Base-by-base conservation (phyloP, 2,888 invertebrate species). In the Drosophila antonietae region DNA sequence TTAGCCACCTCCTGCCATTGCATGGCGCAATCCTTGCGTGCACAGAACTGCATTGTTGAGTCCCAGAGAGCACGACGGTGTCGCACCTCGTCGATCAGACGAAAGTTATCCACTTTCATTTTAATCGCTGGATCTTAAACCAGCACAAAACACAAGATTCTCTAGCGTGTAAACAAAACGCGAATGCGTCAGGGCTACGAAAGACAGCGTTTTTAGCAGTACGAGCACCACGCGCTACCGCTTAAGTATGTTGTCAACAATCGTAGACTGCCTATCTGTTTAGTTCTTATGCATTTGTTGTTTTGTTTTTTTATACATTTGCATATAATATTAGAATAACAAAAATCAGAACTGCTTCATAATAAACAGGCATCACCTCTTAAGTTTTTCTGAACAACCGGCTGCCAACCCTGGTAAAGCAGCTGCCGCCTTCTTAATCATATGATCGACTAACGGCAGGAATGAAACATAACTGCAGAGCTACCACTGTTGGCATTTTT, bases 21-120 rank as follows among this genome's bases (percentile, higher is more conserved):
- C 0, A 23, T 10, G 0, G 33, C 49, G 14, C 53, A 37, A 9
- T 81, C 75, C 39, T 79, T 89, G 31, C 86, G 81, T 1, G 56
- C 14, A 2, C 52, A 0, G n/a, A 70, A n/a, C 1, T 59, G 37
- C 39, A 89, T 81, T 14, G 57, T 82, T 8, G 90, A 73, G 12
- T 87, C 86, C 86, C 86, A 87, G 0, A 89, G 62, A 0, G 71
- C 37, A 1, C 61, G 88, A 3, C 88, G 73, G 39, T 70, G 59
- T 4, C 56, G 52, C 23, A 89, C 90, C 51, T 85, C 80, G 1
- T 35, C 39, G 10, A 89, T 86, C 1, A 86, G 46, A 1, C 68
- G 83, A 55, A 73, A 73, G 33, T 75, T 82, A 47, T 89, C 81
- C 31, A 66, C 7, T 55, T 77, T 78, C 76, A 75, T 85, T 37